phyloP scores from a whole-genome alignment of 2,113 vertebrate species.

The Zosterops lateralis region DNA sequence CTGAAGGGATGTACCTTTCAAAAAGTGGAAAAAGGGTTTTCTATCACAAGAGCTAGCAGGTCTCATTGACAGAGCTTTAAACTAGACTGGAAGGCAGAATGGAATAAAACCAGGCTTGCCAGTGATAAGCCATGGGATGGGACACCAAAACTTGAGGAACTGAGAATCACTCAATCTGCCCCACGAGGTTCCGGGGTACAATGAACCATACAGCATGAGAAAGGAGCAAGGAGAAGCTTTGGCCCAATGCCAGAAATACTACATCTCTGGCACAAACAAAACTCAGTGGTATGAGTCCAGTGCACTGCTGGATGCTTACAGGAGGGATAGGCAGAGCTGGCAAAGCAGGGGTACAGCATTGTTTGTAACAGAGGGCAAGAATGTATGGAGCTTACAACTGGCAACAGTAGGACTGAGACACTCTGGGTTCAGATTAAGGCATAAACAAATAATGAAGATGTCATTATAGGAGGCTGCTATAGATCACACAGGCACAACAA shows the following conservation, averaged over 20 bases:
- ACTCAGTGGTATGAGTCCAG: not conserved
- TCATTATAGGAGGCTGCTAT: not conserved
- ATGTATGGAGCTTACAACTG: not conserved
- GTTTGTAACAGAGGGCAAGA: not conserved
- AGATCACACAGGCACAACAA: not conserved
- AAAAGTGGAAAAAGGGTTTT: not conserved
- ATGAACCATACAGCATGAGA: not conserved
- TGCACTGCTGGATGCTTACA: not conserved
- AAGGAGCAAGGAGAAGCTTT: not conserved
- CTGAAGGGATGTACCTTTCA: not conserved
- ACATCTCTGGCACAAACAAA: not conserved
- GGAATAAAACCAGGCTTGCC: not conserved
- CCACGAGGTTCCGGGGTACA: not conserved
- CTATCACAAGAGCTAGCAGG: not conserved
- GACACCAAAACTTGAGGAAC: not conserved
- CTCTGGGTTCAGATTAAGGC: not conserved
- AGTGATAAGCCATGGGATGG: not conserved
- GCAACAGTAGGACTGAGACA: not conserved
- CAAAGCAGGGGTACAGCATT: not conserved
- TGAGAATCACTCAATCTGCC: not conserved
- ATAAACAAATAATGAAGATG: not conserved
- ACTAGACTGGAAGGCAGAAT: not conserved
- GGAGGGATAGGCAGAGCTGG: not conserved
- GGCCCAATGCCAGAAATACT: not conserved
- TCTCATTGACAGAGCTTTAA: not conserved